phyloP scores from a whole-genome alignment of 2,888 invertebrate genomes.

The Papilio demoleus region DNA sequence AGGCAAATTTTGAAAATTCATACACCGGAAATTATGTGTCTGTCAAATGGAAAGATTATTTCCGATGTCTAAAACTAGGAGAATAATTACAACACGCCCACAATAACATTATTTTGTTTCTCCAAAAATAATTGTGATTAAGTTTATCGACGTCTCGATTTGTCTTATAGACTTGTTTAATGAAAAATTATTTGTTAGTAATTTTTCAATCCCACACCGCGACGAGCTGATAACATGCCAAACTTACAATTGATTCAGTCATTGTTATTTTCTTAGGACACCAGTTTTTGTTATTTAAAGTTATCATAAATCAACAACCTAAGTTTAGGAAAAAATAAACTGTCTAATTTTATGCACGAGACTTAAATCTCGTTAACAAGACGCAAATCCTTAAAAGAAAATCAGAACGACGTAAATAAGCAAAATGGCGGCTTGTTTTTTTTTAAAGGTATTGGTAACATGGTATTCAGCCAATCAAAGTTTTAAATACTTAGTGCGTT shows the following conservation, averaged over 20 bases:
- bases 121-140: conserved; percentile 35
- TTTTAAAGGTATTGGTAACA: conserved; percentile 44
- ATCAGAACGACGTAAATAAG: background rate
- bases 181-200: conserved; percentile 34
- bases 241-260: conserved; percentile 5
- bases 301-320: background rate
- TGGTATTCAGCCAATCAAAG: conserved; percentile 52
- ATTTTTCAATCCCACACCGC: conserved; percentile 40
- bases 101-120: conserved; percentile 35
- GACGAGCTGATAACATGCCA: conserved; percentile 29
- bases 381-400: background rate
- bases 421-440: conserved; percentile 23
- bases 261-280: too few relatives aligned
- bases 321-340: background rate
- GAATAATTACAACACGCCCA: conserved; percentile 38
- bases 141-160: conserved; percentile 37
- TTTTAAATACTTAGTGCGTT: conserved; percentile 52
- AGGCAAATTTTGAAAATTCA: conserved; percentile 29
- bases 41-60: conserved; percentile 2
- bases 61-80: conserved; percentile 7
- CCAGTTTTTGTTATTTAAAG: background rate
- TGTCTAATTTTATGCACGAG: too few relatives aligned
- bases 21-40: conserved; percentile 37
- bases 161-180: conserved; percentile 15
- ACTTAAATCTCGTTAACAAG: background rate